A percentile compares a stretch with the other conserved stretches of the same genome.
These are phyloP conservation scores for Anagyrus pseudococci DNA, from an alignment of 2,888 invertebrate species.

Conservation along the genomic window DNA sequence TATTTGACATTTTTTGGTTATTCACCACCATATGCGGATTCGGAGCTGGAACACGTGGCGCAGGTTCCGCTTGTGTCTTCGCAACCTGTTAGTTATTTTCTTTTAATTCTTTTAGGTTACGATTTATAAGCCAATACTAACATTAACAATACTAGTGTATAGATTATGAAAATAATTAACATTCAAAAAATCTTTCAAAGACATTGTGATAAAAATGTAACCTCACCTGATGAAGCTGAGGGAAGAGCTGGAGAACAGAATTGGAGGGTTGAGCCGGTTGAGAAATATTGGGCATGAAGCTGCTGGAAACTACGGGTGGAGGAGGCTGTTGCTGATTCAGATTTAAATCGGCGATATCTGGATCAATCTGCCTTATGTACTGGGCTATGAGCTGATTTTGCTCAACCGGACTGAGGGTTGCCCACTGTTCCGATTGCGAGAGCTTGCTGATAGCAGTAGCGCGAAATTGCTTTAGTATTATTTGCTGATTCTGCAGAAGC, in stretches of 20 bases:
- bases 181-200: too few relatives aligned
- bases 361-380: conserved; percentile 56
- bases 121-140: too few relatives aligned
- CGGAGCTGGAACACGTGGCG: conserved; percentile 46
- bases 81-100: conserved; percentile 25
- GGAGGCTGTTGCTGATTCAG: conserved; percentile 16
- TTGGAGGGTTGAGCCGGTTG: conserved; percentile 59
- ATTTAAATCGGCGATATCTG: conserved; percentile 10
- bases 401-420: conserved; percentile 62
- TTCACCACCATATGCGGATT: conserved; percentile 49
- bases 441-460: conserved; percentile 57
- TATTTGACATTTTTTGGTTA: conserved; percentile 31
- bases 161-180: too few relatives aligned
- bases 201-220: too few relatives aligned
- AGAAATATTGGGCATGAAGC: conserved; percentile 43
- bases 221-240: conserved; percentile 65
- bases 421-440: conserved; percentile 64
- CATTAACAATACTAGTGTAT: too few relatives aligned
- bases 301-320: conserved; percentile 18
- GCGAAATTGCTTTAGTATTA: conserved; percentile 59
- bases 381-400: conserved; percentile 65
- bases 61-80: conserved; percentile 51
- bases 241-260: conserved; percentile 66
- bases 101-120: neutral
- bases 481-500: conserved; percentile 52